phyloP scores from a whole-genome alignment of 2,888 invertebrate genomes.

The Drosophila hamatofila region DNA sequence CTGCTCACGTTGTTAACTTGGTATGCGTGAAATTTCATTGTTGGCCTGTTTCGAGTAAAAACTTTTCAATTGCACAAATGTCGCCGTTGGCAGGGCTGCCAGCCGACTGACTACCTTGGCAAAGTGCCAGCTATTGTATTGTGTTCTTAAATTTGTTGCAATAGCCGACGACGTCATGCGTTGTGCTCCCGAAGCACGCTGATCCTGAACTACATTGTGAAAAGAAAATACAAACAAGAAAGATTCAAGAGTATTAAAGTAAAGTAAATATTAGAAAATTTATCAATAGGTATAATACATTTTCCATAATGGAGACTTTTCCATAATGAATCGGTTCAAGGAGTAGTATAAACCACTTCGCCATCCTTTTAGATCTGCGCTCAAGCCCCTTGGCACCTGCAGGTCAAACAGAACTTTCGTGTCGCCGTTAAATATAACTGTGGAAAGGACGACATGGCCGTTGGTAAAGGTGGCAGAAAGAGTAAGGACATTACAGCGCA shows the following conservation, averaged over 20 bases:
- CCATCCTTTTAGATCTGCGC: slow-evolving; percentile 16
- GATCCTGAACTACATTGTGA: background rate
- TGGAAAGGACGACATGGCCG: slow-evolving; percentile 12
- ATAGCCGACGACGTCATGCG: slow-evolving; percentile 1
- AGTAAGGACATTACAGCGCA: slow-evolving; percentile 57
- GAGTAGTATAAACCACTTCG: slow-evolving; percentile 4
- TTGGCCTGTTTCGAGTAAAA: slow-evolving; percentile 53
- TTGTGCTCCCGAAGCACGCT: slow-evolving; percentile 15
- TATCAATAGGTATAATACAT: background rate
- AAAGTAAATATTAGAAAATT: background rate
- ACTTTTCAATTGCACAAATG: slow-evolving; percentile 73
- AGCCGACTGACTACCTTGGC: slow-evolving; percentile 54
- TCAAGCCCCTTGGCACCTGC: background rate
- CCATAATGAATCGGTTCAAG: background rate
- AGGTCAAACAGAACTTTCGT: slow-evolving; percentile 32
- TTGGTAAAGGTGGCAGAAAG: slow-evolving; percentile 4
- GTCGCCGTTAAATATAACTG: slow-evolving; percentile 46
- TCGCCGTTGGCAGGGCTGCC: slow-evolving; percentile 38
- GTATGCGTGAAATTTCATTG: slow-evolving; percentile 65
- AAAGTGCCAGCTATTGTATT: slow-evolving; percentile 54
- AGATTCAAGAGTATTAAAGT: background rate
- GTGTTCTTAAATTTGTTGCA: slow-evolving; percentile 50
- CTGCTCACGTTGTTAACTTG: slow-evolving; percentile 24
- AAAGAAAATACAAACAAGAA: background rate
- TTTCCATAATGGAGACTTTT: background rate